Evolutionary conservation across 2,888 invertebrate species (phyloP).

Genomic region (Protonemura montana): DNA sequence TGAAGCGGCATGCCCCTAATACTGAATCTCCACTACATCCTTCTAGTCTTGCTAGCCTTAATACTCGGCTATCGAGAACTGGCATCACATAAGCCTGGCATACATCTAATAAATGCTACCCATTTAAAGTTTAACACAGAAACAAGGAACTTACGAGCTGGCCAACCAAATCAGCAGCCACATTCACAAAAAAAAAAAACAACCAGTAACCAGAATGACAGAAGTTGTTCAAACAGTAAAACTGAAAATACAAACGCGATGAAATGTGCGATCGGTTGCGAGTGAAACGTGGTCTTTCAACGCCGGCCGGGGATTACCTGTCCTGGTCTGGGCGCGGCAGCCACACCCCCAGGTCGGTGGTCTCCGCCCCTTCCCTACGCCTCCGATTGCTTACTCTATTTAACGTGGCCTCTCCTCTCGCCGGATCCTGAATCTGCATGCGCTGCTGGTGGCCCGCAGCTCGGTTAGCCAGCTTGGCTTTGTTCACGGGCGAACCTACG

Average conservation of each 20-base stretch:
- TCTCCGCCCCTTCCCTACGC: constrained; percentile 44
- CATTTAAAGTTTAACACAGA: background rate
- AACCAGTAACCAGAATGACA: background rate
- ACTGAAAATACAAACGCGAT: background rate
- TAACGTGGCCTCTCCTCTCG: constrained; percentile 76
- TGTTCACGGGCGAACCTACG: constrained; percentile 83
- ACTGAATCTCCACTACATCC: background rate
- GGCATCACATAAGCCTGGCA: background rate
- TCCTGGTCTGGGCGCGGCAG: constrained; percentile 41
- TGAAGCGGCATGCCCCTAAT: too few species aligned
- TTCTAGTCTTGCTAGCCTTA: background rate
- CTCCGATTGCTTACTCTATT: constrained; percentile 72
- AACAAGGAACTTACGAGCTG: constrained; percentile 8
- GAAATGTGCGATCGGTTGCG: too few species aligned
- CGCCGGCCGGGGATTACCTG: constrained; percentile 26
- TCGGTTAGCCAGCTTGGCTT: constrained; percentile 81
- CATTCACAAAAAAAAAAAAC: background rate
- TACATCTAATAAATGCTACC: constrained; percentile 2
- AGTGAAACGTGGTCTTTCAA: background rate
- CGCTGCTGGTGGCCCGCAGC: constrained; percentile 66
- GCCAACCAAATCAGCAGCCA: background rate
- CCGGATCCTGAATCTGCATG: constrained; percentile 65
- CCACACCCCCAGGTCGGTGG: constrained; percentile 44
- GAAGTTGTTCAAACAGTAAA: background rate
- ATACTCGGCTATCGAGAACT: background rate